phyloP scores from a whole-genome alignment of 2,888 invertebrate species.

The Drosophila borealis region DNA sequence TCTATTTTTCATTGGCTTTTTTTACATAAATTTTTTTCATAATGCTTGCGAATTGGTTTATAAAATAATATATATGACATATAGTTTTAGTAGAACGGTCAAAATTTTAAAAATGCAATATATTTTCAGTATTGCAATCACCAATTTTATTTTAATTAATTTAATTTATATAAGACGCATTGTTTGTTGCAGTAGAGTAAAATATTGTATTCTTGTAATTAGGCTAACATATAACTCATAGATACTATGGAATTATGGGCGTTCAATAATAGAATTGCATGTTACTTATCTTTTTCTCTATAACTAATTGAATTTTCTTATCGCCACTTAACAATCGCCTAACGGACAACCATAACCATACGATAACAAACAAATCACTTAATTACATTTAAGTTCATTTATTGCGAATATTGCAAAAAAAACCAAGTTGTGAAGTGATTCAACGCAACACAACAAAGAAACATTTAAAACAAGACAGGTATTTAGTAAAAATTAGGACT shows the following conservation, averaged over 20 bases:
- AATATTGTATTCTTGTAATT: not conserved
- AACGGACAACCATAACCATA: not conserved
- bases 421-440: not conserved
- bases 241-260: not conserved
- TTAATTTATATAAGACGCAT: no score
- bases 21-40: no score
- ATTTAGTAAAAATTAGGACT: not conserved
- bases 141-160: no score
- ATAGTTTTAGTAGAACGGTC: no score
- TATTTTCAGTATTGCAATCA: no score
- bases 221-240: not conserved
- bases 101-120: no score
- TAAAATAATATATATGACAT: no score
- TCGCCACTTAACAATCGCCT: slow-evolving; percentile 1
- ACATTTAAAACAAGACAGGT: not conserved
- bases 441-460: slow-evolving; percentile 3
- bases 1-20: no score
- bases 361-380: not conserved
- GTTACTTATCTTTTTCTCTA: slow-evolving; percentile 13
- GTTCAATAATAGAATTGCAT: slow-evolving; percentile 9
- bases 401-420: slow-evolving; percentile 9
- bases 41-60: no score
- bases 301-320: slow-evolving; percentile 20
- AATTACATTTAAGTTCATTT: slow-evolving; percentile 11
- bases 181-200: not conserved